Conservation (phyloP, 1,140 invertebrate genomes). For the Cotesia glomerata region DNA sequence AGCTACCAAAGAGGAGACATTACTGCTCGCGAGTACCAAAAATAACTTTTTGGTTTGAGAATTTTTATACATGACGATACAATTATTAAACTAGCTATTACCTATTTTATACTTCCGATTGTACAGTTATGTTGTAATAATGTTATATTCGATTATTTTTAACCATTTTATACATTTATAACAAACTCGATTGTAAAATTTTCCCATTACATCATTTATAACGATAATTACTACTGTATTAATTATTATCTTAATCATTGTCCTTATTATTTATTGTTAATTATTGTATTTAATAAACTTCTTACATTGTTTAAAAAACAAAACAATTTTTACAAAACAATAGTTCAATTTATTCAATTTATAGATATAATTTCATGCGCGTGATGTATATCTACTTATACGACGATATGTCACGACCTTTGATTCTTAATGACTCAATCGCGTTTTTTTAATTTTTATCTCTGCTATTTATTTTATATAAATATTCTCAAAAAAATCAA, state of each 20-base stretch:
- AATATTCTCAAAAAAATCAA: no score
- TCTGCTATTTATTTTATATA: no score
- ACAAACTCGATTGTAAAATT: no score
- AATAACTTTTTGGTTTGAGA: neutral
- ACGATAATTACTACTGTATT: slow-evolving; percentile 5
- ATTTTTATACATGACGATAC: neutral
- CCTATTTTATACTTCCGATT: neutral
- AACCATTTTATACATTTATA: neutral
- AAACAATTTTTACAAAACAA: slow-evolving; percentile 1
- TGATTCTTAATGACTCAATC: no score
- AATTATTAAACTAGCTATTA: neutral
- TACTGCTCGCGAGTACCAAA: slow-evolving; percentile 19
- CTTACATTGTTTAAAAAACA: neutral
- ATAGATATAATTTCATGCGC: no score
- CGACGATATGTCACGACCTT: no score
- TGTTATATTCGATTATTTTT: neutral
- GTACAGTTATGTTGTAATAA: neutral
- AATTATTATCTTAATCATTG: slow-evolving; percentile 14
- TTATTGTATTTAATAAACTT: slow-evolving; percentile 18
- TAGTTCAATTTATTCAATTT: neutral
- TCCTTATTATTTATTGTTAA: slow-evolving; percentile 16
- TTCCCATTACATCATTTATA: neutral
- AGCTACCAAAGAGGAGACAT: slow-evolving; percentile 21
- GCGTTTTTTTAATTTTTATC: no score
- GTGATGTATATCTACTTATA: no score